Evolutionary conservation across 2,113 vertebrate genomes (phyloP), one percentile per base, ranked within the genome.

Genomic region (Mungos mungo): DNA sequence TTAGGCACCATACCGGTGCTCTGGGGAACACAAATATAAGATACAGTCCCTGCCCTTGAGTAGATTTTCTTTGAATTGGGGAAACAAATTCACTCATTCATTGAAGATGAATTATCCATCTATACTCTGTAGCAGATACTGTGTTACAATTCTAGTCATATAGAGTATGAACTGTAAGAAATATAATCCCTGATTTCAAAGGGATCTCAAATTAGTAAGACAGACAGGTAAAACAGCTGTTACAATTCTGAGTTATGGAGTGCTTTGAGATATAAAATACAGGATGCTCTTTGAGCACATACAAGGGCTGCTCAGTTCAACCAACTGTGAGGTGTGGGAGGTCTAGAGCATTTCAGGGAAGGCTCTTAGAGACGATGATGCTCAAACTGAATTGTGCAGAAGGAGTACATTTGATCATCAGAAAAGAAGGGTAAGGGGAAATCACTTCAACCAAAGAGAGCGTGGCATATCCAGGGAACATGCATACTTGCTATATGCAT

Each of bases 81-180:
- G 25, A 94, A 92, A 81, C 12, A 95, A 80, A 92, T 92, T 66
- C 79, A 63, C n/a, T 88, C 11, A n/a, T 66, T 91, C 35, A 33
- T 71, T 72, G 27, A 66, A 19, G 80, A 76, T 68, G 10, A 88
- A 81, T 57, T 95, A 25, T n/a, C 25, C 31, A 52, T 85, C 14
- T 88, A 2, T 29, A 57, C 31, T 66, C 29, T 92, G 41, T 52
- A 65, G 38, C 47, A 68, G 54, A 74, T 54, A 80, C 16, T 83
- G 0, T 79, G 3, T 27, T 72, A 88, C 54, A 21, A 33, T 50
- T 60, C 31, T 54, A 50, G 31, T 85, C 14, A 23, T 83, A n/a
- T 90, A 83, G 15, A 88, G 38, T 52, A 41, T 66, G 16, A 66
- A 50, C 57, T 80, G 0, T 88, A 77, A 52, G 66, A 93, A 89